These are phyloP conservation scores for Ligdia adustata DNA, from an alignment of 2,888 invertebrate genomes.

Conservation along the genomic window DNA sequence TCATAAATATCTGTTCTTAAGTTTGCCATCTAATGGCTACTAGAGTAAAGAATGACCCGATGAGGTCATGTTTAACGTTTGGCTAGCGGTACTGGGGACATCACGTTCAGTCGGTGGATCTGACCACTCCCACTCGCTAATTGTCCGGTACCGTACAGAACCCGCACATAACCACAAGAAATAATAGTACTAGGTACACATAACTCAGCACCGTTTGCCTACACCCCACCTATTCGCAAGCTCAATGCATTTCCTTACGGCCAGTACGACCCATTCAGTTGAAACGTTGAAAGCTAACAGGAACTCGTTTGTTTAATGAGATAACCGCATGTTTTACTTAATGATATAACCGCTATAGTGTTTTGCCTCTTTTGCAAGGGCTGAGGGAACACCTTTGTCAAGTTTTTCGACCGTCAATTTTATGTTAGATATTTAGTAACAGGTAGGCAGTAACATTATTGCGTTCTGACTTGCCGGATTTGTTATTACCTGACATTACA, in stretches of 20 bases:
- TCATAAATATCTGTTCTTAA: too few relatives aligned
- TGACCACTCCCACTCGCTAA: slow-evolving; percentile 35
- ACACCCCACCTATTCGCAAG: slow-evolving; percentile 24
- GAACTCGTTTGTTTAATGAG: slow-evolving; percentile 24
- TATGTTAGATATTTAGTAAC: too few relatives aligned
- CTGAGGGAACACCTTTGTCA: too few relatives aligned
- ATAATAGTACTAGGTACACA: not conserved
- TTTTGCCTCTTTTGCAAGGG: too few relatives aligned
- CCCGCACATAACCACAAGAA: not conserved
- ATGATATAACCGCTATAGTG: too few relatives aligned
- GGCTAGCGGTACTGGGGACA: slow-evolving; percentile 58
- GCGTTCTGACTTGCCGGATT: too few relatives aligned
- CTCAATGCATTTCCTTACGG: slow-evolving; percentile 25
- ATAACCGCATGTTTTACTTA: too few relatives aligned
- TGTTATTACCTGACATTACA: too few relatives aligned
- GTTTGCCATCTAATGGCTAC: not conserved
- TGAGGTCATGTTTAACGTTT: slow-evolving; percentile 50
- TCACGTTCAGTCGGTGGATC: slow-evolving; percentile 27
- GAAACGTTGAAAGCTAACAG: slow-evolving; percentile 20
- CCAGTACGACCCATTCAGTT: slow-evolving; percentile 19
- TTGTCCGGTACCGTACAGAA: slow-evolving; percentile 20
- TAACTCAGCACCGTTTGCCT: slow-evolving; percentile 24
- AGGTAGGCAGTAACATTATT: too few relatives aligned
- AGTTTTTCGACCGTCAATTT: too few relatives aligned
- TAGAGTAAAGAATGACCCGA: not conserved